Evolutionary conservation across 1,140 invertebrate species (phyloP).

Genomic region (Pissodes strobi): DNA sequence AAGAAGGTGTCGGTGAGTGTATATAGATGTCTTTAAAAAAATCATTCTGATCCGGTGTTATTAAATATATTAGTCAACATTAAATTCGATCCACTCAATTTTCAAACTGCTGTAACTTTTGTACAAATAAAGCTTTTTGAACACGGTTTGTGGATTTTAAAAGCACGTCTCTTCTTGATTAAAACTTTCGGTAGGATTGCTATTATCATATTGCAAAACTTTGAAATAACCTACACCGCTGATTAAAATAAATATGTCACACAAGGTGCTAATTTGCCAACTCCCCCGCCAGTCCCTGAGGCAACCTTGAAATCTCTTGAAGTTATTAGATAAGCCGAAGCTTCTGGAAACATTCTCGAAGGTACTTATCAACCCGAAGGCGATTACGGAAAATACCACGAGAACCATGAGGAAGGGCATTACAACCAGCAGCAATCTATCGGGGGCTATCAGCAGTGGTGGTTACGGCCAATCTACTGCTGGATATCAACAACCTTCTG

Average conservation of each 20-base stretch:
- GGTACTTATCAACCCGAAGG: conserved; percentile 20
- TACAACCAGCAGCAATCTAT: not conserved
- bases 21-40: conserved; percentile 56
- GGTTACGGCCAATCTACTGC: not conserved
- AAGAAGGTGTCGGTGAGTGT: too few species aligned
- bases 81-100: too few species aligned
- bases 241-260: conserved; percentile 71
- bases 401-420: conserved; percentile 22
- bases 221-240: conserved; percentile 59
- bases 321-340: conserved; percentile 49
- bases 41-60: conserved; percentile 58
- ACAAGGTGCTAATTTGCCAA: conserved; percentile 60
- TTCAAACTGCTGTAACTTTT: too few species aligned
- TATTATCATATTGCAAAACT: conserved; percentile 51
- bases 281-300: conserved; percentile 62
- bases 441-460: not conserved
- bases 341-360: conserved; percentile 10
- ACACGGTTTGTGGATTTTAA: too few species aligned
- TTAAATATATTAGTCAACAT: too few species aligned
- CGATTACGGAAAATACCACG: conserved; percentile 15
- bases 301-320: conserved; percentile 59
- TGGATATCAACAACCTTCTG: conserved; percentile 1
- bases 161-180: too few species aligned
- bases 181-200: conserved; percentile 52
- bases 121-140: too few species aligned